Evolutionary conservation across 2,888 invertebrate genomes (phyloP).

Genomic region (Autographa gamma): DNA sequence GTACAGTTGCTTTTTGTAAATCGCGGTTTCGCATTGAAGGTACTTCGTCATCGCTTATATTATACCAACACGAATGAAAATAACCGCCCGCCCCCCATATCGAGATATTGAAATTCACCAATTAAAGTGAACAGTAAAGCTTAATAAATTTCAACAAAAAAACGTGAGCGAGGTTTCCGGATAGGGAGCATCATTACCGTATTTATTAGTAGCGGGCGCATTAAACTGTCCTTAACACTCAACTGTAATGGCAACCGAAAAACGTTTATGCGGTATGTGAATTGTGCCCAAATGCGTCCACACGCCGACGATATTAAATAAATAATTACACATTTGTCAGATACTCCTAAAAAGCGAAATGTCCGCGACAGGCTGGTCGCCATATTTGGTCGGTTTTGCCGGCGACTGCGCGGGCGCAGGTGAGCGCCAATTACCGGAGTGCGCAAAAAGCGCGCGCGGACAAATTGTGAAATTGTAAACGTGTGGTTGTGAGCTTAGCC

Average conservation of each 20-base stretch:
- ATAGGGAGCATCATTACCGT: conserved; percentile 62
- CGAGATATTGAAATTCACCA: conserved; percentile 65
- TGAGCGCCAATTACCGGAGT: conserved; percentile 84
- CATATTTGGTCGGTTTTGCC: conserved; percentile 80
- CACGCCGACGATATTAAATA: conserved; percentile 84
- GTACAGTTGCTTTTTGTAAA: neutral
- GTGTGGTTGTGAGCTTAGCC: conserved; percentile 61
- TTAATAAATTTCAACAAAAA: conserved; percentile 70
- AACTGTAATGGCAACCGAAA: conserved; percentile 72
- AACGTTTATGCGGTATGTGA: conserved; percentile 79
- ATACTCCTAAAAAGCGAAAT: conserved; percentile 85
- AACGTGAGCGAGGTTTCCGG: conserved; percentile 56
- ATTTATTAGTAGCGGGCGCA: conserved; percentile 66
- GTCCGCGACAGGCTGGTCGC: conserved; percentile 75
- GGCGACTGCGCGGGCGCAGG: conserved; percentile 76
- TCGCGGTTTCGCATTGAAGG: neutral
- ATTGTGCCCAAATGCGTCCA: conserved; percentile 84
- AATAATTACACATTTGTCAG: conserved; percentile 89
- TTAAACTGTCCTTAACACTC: conserved; percentile 70
- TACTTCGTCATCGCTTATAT: conserved; percentile 7
- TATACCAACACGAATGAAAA: conserved; percentile 19
- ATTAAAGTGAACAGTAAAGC: conserved; percentile 70
- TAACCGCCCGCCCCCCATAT: conserved; percentile 51
- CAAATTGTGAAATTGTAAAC: conserved; percentile 88
- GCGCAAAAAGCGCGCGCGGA: conserved; percentile 84